Evolutionary conservation across 1,140 invertebrate genomes (phyloP), one percentile per base, ranked within the genome.

Genomic region (Aricia agestis): DNA sequence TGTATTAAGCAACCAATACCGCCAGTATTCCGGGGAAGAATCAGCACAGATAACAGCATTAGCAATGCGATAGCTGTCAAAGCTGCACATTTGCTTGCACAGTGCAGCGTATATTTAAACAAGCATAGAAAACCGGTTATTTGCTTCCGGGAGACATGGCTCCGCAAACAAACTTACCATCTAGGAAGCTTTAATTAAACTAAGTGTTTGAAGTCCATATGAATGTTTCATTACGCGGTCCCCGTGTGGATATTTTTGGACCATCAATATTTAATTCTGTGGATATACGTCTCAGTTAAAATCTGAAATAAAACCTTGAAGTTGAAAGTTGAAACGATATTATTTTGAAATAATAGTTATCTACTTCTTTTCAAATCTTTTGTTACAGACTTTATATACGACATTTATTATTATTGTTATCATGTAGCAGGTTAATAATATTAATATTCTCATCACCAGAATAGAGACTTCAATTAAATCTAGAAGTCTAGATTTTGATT

Each of bases 101-200:
- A 81, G 77, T 73, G 78, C 70, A 67, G 79, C 76, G 82, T 84
- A 83, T 80, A 81, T 81, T 84, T 81, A 81, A 77, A 71, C 68
- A 80, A 68, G 75, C 76, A 81, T 80, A 80, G 79, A 82, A 83
- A 83, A 83, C 76, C 74, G 75, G 70, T 73, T 78, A 72, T 82
- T 80, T 81, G 70, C 74, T 65, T 75, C 61, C 67, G 68, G 73
- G 73, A 78, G 78, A 81, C 78, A 77, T 75, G 70, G 69, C 70
- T 74, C 66, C 73, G 77, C 76, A 80, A 81, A 80, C 71, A 80
- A 68, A 73, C 45, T 76, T 79, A 79, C 75, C 75, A 84, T 82
- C 76, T 75, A 76, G 71, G 73, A 74, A 74, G 68, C 67, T 74
- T 77, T 82, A 80, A 79, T 78, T 80, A 75, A 79, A 79, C 80